Evolutionary conservation across 1,140 invertebrate species (phyloP).

Genomic region (Hylyphantes graminicola): DNA sequence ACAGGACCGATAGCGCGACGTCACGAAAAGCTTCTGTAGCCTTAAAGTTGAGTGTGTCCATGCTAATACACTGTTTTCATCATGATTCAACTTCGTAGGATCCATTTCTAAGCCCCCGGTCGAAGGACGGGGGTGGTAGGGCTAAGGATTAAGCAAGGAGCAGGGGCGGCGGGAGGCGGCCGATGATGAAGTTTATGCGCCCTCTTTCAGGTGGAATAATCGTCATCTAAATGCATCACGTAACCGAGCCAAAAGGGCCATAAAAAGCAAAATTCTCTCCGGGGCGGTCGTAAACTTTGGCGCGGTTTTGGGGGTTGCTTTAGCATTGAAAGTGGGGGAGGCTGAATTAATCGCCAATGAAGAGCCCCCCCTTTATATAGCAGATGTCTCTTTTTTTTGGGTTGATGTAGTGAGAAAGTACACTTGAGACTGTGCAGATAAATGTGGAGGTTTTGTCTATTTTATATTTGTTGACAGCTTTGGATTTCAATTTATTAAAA

Average conservation of each 20-base stretch:
- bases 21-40: no score
- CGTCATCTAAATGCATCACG: constrained; percentile 57
- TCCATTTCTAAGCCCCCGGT: background rate
- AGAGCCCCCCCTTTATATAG: background rate
- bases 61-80: no score
- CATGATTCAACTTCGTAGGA: no score
- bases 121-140: background rate
- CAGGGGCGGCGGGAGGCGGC: constrained; percentile 20
- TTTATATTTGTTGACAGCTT: no score
- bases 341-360: constrained; percentile 45
- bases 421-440: background rate
- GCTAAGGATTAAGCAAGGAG: constrained; percentile 38
- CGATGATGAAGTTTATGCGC: constrained; percentile 54
- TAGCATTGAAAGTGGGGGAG: constrained; percentile 27
- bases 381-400: constrained; percentile 2
- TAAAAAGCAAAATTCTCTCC: constrained; percentile 55
- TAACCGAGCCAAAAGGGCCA: constrained; percentile 30
- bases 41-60: no score
- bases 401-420: background rate
- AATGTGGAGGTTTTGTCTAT: background rate
- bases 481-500: no score
- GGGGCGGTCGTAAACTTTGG: constrained; percentile 35
- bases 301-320: constrained; percentile 21
- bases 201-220: constrained; percentile 54
- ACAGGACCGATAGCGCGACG: no score